Evolutionary conservation across 2,797 vertebrate species (phyloP), one percentile per base, ranked within the genome.

Genomic region (Sandelia bainsii): DNA sequence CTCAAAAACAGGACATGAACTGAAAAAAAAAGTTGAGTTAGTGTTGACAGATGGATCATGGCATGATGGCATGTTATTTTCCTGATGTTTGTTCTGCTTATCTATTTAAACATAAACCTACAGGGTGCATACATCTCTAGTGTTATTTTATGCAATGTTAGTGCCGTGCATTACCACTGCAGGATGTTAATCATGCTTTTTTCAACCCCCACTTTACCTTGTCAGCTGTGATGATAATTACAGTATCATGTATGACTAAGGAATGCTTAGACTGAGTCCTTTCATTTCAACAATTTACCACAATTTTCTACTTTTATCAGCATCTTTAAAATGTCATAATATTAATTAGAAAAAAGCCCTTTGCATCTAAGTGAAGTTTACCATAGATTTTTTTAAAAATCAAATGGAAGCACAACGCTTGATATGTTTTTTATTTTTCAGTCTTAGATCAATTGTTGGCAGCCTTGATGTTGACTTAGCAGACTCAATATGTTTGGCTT

Each of bases 401-500:
- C 2, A 0, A 25, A 62, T 50, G 8, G 20, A 46, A 34, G 25
- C 16, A 27, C 58, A 60, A 72, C 6, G 14, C 19, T 12, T 6
- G 2, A 27, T 49, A 54, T 49, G 48, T 71, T 85, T n/a, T 44
- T 69, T 34, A 60, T 62, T 75, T 77, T 66, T 64, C 48, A 72
- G 25, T 76, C 60, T 79, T 46, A 51, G 54, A 83, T 70, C 40
- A 14, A 29, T 12, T 32, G 42, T 17, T 80, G 78, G 77, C 69
- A 51, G 45, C 51, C 44, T 46, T 61, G 23, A 62, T 85, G 79
- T 78, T 86, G 75, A 86, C 84, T 68, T 64, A 63, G 69, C 60
- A 27, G 75, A 57, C 65, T 11, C 60, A 80, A 78, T 76, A 64
- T 88, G 72, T 80, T 84, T 89, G 88, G 80, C 79, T 19, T 40